phyloP scores from a whole-genome alignment of 2,113 vertebrate genomes.

The Erythrocercus mccallii region DNA sequence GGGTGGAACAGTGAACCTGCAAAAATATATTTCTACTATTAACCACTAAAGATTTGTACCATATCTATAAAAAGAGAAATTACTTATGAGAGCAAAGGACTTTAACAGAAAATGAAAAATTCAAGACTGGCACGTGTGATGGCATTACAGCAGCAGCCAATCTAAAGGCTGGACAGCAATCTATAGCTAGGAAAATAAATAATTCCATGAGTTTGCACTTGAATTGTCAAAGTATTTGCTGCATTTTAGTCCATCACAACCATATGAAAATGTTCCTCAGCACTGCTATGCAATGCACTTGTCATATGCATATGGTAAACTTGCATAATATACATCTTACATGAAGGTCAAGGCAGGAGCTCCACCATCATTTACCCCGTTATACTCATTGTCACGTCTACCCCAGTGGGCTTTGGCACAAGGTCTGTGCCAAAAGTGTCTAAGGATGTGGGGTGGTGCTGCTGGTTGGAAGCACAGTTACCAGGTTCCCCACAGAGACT shows the following conservation, averaged over 20 bases:
- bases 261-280: neutral
- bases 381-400: rapidly evolving
- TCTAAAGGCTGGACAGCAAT: neutral
- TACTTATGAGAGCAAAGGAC: neutral
- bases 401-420: neutral
- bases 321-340: neutral
- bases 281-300: neutral
- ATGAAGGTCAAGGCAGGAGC: neutral
- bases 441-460: neutral
- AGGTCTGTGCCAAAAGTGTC: neutral
- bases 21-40: neutral
- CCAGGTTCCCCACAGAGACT: neutral
- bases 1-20: neutral
- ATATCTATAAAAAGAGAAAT: neutral
- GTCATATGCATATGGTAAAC: too few relatives aligned
- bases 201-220: neutral
- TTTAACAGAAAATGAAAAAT: neutral
- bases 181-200: neutral
- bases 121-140: neutral
- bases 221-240: neutral
- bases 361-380: neutral
- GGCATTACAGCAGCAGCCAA: neutral
- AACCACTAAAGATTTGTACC: neutral
- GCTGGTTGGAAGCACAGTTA: neutral
- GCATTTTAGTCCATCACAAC: neutral